These are phyloP conservation scores for Spondyliosoma cantharus DNA, from an alignment of 2,797 vertebrate genomes.

Conservation along the genomic window DNA sequence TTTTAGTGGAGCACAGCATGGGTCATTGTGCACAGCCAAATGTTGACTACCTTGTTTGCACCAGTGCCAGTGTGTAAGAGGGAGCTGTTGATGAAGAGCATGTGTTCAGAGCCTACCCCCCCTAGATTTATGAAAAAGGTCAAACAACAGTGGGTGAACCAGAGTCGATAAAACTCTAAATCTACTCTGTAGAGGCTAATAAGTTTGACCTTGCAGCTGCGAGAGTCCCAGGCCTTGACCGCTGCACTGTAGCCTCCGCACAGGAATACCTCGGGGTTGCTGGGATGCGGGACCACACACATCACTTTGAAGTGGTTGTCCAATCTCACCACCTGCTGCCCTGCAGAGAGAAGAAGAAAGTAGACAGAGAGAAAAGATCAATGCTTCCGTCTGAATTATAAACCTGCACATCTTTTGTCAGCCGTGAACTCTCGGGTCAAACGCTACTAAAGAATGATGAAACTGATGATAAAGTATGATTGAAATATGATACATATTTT, in stretches of 20 bases:
- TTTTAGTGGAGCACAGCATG: conserved; percentile 31
- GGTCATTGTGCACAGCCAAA: not conserved
- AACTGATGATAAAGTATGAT: not conserved
- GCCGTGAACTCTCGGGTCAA: not conserved
- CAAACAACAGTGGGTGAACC: conserved; percentile 34
- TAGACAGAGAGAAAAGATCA: conserved; percentile 11
- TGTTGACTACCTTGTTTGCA: conserved; percentile 8
- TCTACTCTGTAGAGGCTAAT: conserved; percentile 57
- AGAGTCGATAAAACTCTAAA: conserved; percentile 58
- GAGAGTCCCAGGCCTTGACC: conserved; percentile 94
- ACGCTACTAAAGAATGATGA: not conserved
- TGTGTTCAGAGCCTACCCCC: conserved; percentile 15
- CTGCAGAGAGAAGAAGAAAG: conserved; percentile 74
- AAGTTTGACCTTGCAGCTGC: conserved; percentile 87
- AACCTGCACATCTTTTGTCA: not conserved
- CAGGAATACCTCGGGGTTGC: conserved; percentile 87
- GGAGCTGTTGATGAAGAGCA: not conserved
- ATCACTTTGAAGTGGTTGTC: conserved; percentile 90
- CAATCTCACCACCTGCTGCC: conserved; percentile 85
- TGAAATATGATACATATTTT: not conserved
- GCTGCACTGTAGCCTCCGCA: conserved; percentile 93
- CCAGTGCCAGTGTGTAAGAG: not conserved
- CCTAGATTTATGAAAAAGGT: conserved; percentile 37
- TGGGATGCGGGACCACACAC: conserved; percentile 86
- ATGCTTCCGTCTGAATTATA: not conserved